Conservation (phyloP, 2,888 invertebrate genomes). For the Trachelus iudaicus region DNA sequence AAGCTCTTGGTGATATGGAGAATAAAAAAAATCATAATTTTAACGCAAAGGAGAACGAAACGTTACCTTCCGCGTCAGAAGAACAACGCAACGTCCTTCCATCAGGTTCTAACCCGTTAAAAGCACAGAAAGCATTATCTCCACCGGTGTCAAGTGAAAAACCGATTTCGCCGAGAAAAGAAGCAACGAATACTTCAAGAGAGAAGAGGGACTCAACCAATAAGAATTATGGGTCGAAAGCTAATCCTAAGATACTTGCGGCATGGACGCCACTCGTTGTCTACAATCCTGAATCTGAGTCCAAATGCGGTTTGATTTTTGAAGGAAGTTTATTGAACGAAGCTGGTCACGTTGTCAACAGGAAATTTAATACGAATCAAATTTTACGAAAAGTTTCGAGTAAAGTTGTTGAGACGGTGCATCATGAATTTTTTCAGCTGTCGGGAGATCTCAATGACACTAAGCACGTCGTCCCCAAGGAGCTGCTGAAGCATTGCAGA, state of each 20-base stretch:
- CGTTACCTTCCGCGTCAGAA: not conserved
- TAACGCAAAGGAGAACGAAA: not conserved
- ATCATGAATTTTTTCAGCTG: constrained; percentile 44
- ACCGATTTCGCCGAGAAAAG: not conserved
- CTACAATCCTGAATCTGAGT: constrained; percentile 18
- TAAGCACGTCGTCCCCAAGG: constrained; percentile 47
- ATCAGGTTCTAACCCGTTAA: not conserved
- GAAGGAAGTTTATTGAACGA: constrained; percentile 55
- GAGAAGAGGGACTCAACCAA: not conserved
- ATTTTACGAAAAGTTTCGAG: constrained; percentile 40
- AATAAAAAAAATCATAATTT: not conserved
- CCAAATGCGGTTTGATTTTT: constrained; percentile 42
- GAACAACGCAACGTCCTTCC: not conserved
- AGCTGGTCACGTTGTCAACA: constrained; percentile 42
- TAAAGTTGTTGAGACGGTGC: constrained; percentile 44
- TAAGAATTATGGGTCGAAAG: constrained; percentile 34
- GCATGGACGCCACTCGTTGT: constrained; percentile 50
- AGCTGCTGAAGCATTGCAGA: constrained; percentile 43
- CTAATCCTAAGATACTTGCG: constrained; percentile 44
- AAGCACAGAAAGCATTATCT: not conserved
- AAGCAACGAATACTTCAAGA: not conserved
- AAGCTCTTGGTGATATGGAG: not conserved
- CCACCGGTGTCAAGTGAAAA: not conserved
- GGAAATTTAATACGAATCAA: constrained; percentile 44
- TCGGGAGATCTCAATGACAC: constrained; percentile 43